Evolutionary conservation across 2,797 vertebrate species (phyloP).

Genomic region (Lepilemur septentrionalis): DNA sequence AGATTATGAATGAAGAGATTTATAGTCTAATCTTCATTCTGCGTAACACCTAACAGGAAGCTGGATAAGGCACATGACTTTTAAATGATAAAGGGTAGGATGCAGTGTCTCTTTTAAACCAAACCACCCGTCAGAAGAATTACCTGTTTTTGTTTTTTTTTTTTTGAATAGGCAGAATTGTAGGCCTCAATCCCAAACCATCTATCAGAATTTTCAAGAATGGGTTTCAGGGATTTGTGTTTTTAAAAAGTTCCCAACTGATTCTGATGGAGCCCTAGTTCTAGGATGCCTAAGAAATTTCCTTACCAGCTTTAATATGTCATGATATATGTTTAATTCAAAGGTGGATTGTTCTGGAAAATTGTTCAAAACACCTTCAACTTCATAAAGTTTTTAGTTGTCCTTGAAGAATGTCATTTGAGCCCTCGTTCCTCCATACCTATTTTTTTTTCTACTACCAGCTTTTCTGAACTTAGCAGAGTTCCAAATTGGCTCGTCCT

Average conservation of each 20-base stretch:
- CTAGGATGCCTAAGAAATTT: neutral
- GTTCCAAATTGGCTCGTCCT: neutral
- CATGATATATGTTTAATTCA: neutral
- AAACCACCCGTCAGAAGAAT: neutral
- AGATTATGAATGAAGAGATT: neutral
- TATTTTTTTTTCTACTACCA: neutral
- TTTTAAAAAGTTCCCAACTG: neutral
- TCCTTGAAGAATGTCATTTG: neutral
- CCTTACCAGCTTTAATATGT: neutral
- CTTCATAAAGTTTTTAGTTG: conserved; percentile 3
- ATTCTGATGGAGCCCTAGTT: neutral
- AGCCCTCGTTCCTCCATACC: neutral
- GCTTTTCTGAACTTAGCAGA: neutral
- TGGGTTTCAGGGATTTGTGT: neutral
- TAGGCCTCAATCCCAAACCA: neutral
- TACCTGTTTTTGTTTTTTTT: neutral
- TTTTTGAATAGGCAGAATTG: neutral
- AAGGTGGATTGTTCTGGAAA: neutral
- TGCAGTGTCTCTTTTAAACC: neutral
- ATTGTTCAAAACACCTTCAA: neutral
- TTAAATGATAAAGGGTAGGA: neutral
- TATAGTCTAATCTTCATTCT: neutral
- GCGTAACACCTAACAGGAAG: neutral
- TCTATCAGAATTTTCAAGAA: conserved; percentile 11
- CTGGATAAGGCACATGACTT: neutral